These are phyloP conservation scores for Tachysurus vachellii DNA, from an alignment of 2,113 vertebrate species.

Conservation along the genomic window DNA sequence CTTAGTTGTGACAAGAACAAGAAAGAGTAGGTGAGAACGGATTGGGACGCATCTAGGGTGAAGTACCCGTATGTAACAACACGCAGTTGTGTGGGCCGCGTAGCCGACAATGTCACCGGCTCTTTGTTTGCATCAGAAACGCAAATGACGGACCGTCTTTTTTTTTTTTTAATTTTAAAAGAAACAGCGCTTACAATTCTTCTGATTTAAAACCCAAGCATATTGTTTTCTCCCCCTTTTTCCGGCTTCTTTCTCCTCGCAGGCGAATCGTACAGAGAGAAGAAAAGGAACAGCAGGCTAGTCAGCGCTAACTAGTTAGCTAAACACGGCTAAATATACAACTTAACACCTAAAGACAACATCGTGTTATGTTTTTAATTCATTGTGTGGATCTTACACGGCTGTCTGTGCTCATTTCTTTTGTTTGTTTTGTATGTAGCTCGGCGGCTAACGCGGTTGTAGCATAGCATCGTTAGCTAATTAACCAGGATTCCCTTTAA, in stretches of 20 bases:
- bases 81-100: not conserved
- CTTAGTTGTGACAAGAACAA: not conserved
- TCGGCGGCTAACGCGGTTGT: not conserved
- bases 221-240: too few species aligned
- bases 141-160: not conserved
- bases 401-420: not conserved
- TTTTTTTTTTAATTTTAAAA: not conserved
- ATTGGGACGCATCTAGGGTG: not conserved
- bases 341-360: too few species aligned
- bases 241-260: not conserved
- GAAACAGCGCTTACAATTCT: not conserved
- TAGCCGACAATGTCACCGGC: slow-evolving; percentile 34
- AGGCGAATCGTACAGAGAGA: not conserved
- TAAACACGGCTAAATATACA: too few species aligned
- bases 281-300: not conserved
- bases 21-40: not conserved
- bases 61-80: slow-evolving; percentile 53
- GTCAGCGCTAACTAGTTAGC: not conserved
- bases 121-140: slow-evolving; percentile 25
- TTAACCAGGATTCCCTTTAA: not conserved
- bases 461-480: not conserved
- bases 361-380: too few species aligned
- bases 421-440: not conserved
- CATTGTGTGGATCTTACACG: not conserved
- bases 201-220: too few species aligned